Evolutionary conservation across 2,888 invertebrate genomes (phyloP), one percentile per base, ranked within the genome.

Genomic region (Caenorhabditis sp.): DNA sequence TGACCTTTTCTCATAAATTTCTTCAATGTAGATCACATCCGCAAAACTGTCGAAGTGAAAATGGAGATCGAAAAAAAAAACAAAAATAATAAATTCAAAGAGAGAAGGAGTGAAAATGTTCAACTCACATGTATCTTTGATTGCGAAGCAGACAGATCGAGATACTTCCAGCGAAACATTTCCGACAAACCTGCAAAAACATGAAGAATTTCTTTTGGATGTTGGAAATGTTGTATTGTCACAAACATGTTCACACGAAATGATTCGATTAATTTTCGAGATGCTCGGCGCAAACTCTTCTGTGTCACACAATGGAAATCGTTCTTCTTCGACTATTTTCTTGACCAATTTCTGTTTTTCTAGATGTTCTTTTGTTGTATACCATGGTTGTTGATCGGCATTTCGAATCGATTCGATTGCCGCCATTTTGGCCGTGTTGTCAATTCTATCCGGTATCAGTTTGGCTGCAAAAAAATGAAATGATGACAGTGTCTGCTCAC

Each of bases 111-210:
- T n/a, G n/a, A n/a, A 55, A 26, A 10, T 3, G 12, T 21, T 21
- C 6, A 36, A 54, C 66, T 54, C 43, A 73, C 72, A 62, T 26
- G 36, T 26, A 73, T 3, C 43, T 43, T 4, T 59, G 65, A 49
- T 61, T 68, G 3, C 72, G 61, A 0, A 62, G 54, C 21, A 68
- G 66, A 61, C 72, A 73, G 36, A 73, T 68, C 4, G 72, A 60
- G 0, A 65, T 51, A 49, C 72, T 73, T 36, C 72, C 72, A 0
- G 72, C 68, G 43, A 73, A 60, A 27, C 72, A 73, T 5, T 14
- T 23, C 8, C 61, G 68, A 43, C 72, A 73, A 49, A 73, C 67
- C 72, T 72, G 60, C 12, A 67, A 57, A 60, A 36, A n/a, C n/a
- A n/a, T n/a, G n/a, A n/a, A n/a, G n/a, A n/a, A n/a, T n/a, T n/a